Evolutionary conservation across 1,140 invertebrate genomes (phyloP).

Genomic region (Calephelis nemesis): DNA sequence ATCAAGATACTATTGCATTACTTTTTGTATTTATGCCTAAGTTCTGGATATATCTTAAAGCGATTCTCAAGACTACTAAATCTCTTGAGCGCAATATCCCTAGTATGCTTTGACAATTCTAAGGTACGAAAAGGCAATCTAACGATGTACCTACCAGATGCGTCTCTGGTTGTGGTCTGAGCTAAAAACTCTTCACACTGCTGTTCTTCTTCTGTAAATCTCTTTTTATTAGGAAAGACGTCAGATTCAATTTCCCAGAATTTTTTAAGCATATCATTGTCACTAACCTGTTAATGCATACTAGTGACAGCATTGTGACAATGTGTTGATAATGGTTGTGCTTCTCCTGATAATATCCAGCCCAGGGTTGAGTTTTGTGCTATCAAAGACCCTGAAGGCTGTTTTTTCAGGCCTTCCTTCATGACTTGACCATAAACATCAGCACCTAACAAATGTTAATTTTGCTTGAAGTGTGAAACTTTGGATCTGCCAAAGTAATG

Average conservation of each 20-base stretch:
- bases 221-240: conserved; percentile 9
- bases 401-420: conserved; percentile 27
- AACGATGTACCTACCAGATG: conserved; percentile 28
- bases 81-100: conserved; percentile 28
- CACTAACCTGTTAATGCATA: conserved; percentile 23
- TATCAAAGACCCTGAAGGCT: conserved; percentile 15
- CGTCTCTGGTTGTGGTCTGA: conserved; percentile 25
- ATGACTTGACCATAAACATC: conserved; percentile 13
- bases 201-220: conserved; percentile 23
- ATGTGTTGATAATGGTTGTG: background rate
- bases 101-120: conserved; percentile 23
- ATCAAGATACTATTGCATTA: conserved; percentile 35
- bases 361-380: conserved; percentile 31
- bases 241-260: conserved; percentile 32
- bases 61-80: conserved; percentile 31
- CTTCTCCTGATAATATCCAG: conserved; percentile 34
- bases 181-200: conserved; percentile 23
- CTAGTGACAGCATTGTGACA: conserved; percentile 23
- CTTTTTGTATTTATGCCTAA: conserved; percentile 31
- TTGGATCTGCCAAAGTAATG: conserved; percentile 20
- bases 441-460: conserved; percentile 24
- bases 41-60: conserved; percentile 23
- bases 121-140: conserved; percentile 26
- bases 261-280: conserved; percentile 31
- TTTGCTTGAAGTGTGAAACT: conserved; percentile 16